Evolutionary conservation across 2,113 vertebrate genomes (phyloP).

Genomic region (Mesocricetus auratus): DNA sequence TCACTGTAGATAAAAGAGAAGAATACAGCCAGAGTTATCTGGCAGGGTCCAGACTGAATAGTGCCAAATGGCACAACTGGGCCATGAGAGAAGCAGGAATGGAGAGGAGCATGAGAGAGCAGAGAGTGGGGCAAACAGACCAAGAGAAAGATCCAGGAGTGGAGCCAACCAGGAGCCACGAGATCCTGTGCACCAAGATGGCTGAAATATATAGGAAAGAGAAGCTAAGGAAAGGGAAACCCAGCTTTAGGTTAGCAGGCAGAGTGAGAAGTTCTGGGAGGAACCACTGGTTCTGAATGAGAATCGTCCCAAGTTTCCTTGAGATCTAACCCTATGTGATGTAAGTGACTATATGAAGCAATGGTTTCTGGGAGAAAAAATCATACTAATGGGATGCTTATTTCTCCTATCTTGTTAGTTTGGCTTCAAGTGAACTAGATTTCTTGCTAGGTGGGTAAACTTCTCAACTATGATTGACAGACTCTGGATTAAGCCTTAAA

Average conservation of each 20-base stretch:
- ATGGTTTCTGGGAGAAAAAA: neutral
- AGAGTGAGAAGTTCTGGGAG: neutral
- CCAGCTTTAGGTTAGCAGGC: neutral
- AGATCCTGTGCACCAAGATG: neutral
- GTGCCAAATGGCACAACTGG: neutral
- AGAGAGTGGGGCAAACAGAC: neutral
- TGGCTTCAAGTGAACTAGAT: neutral
- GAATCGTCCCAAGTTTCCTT: neutral
- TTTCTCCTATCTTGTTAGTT: neutral
- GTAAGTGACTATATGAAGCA: neutral
- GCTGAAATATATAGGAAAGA: neutral
- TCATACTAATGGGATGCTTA: neutral
- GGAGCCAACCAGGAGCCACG: neutral
- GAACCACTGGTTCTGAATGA: neutral
- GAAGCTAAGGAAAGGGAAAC: neutral
- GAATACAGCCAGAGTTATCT: neutral
- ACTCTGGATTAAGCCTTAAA: neutral
- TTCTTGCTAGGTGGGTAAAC: neutral
- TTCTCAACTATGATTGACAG: neutral
- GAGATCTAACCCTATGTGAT: neutral
- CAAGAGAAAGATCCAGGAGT: neutral
- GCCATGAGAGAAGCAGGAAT: neutral
- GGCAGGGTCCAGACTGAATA: neutral
- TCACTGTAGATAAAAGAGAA: neutral
- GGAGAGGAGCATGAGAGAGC: neutral